Conservation (phyloP, 1,140 invertebrate genomes). For the Drosophila pruinosa region DNA sequence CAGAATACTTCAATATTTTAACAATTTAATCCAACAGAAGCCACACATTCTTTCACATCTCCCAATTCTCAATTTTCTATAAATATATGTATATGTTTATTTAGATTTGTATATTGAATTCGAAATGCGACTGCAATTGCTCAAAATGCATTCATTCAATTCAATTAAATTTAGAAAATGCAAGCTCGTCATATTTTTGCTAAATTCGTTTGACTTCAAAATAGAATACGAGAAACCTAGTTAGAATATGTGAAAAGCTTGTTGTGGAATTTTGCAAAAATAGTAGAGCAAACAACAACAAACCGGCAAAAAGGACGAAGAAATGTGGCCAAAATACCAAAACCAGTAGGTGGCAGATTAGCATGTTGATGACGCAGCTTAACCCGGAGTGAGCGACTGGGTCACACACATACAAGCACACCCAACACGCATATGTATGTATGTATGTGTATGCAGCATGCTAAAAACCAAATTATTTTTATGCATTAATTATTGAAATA, state of each 20-base stretch:
- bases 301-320: not conserved
- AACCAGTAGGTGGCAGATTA: not conserved
- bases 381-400: not conserved
- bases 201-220: slow-evolving; percentile 8
- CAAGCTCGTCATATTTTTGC: not conserved
- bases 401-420: slow-evolving; percentile 12
- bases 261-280: too few species aligned
- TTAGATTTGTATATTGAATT: not conserved
- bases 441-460: not conserved
- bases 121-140: not conserved
- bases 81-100: not conserved
- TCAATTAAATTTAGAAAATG: slow-evolving; percentile 2
- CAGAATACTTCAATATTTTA: not conserved
- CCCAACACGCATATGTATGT: not conserved
- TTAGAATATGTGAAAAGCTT: slow-evolving; percentile 2
- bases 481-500: slow-evolving; percentile 11
- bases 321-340: slow-evolving; percentile 10
- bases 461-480: not conserved
- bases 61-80: too few species aligned
- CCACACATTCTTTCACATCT: too few species aligned
- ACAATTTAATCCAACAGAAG: too few species aligned
- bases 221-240: not conserved
- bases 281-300: not conserved
- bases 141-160: not conserved
- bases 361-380: not conserved